Percentiles rank a stretch among this genome's conserved stretches.
Evolutionary conservation across 2,888 invertebrate species (phyloP).

Genomic region (Neocrepidodera transversa): DNA sequence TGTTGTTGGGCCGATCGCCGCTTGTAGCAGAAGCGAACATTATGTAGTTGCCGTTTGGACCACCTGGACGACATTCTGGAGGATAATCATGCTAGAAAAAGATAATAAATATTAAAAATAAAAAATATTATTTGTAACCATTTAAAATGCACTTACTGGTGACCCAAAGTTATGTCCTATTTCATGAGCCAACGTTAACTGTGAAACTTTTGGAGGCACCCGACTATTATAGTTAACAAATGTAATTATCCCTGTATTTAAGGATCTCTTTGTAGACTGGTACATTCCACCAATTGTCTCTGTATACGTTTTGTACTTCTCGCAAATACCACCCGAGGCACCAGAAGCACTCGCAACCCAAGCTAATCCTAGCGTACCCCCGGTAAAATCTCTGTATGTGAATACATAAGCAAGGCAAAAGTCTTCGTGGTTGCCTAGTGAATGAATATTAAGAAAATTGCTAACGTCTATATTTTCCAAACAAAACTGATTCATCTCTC

Average conservation of each 20-base stretch:
- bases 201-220: slow-evolving; percentile 97
- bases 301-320: slow-evolving; percentile 96
- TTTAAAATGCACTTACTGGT: slow-evolving; percentile 71
- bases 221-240: slow-evolving; percentile 98
- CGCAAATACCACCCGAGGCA: slow-evolving; percentile 98
- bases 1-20: slow-evolving; percentile 97
- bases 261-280: slow-evolving; percentile 90
- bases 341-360: slow-evolving; percentile 99
- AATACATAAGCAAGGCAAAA: slow-evolving; percentile 99
- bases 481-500: slow-evolving; percentile 88
- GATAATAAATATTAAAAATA: neutral
- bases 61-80: slow-evolving; percentile 88
- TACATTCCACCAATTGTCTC: slow-evolving; percentile 95
- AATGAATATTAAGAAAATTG: slow-evolving; percentile 97
- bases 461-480: slow-evolving; percentile 98
- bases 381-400: slow-evolving; percentile 97
- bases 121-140: too few relatives aligned
- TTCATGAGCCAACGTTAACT: slow-evolving; percentile 97
- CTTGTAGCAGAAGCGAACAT: slow-evolving; percentile 99
- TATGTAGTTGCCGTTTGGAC: slow-evolving; percentile 94
- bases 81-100: slow-evolving; percentile 89
- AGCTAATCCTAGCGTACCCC: slow-evolving; percentile 96
- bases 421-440: slow-evolving; percentile 94
- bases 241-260: slow-evolving; percentile 99
- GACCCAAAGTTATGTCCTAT: slow-evolving; percentile 99